Conservation (phyloP, 1,140 invertebrate genomes). For the Reticulitermes speratus region DNA sequence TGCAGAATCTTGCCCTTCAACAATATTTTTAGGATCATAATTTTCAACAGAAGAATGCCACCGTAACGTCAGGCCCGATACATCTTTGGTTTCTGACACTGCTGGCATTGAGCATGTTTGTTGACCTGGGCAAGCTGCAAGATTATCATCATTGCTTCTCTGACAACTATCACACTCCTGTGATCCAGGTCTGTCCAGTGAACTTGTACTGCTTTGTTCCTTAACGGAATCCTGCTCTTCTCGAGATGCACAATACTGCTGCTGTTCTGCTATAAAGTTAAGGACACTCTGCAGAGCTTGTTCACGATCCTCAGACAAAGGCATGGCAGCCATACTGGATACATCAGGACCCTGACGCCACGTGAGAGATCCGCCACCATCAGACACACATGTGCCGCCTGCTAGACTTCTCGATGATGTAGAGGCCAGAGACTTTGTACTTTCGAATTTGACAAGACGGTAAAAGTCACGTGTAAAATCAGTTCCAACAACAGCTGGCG, state of each 20-base stretch:
- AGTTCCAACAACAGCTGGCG: conserved; percentile 62
- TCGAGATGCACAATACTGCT: conserved; percentile 57
- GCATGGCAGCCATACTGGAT: neutral
- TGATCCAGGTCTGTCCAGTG: neutral
- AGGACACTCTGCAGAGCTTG: conserved; percentile 70
- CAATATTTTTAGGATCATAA: neutral
- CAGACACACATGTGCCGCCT: conserved; percentile 4
- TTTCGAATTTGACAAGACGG: conserved; percentile 75
- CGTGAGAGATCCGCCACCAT: neutral
- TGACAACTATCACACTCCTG: neutral
- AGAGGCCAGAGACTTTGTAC: conserved; percentile 74
- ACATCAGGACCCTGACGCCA: neutral
- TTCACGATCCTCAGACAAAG: conserved; percentile 57
- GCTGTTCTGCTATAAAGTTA: conserved; percentile 73
- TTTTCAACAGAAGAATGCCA: neutral
- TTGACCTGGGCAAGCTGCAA: neutral
- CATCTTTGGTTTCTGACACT: neutral
- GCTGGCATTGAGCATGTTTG: neutral
- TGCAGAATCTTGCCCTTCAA: neutral
- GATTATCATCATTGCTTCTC: neutral
- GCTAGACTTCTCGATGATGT: conserved; percentile 59
- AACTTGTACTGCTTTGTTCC: neutral
- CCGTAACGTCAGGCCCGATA: neutral
- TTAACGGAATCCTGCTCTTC: conserved; percentile 29
- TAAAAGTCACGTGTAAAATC: conserved; percentile 77